A percentile compares a stretch with the other conserved stretches of the same genome.
phyloP scores from a whole-genome alignment of 2,888 invertebrate species.

The Chironomus riparius region DNA sequence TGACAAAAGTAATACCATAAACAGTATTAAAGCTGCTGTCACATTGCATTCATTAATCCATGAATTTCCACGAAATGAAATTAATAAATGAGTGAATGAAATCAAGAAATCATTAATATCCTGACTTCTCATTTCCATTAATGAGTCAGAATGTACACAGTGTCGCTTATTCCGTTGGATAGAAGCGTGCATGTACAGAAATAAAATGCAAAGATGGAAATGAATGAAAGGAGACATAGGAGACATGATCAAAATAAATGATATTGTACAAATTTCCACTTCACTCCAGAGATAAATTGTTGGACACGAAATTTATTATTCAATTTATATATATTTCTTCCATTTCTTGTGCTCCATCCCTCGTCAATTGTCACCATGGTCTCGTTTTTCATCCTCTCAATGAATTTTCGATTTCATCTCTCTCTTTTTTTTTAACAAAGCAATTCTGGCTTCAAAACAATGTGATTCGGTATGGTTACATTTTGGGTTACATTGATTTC shows the following conservation, averaged over 20 bases:
- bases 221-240: neutral
- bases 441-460: neutral
- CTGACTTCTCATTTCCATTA: neutral
- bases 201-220: neutral
- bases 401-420: slow-evolving; percentile 6
- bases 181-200: too few relatives aligned
- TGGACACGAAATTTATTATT: slow-evolving; percentile 24
- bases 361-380: neutral
- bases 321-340: slow-evolving; percentile 20
- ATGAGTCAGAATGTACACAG: neutral
- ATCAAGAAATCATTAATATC: slow-evolving; percentile 10
- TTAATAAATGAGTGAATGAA: slow-evolving; percentile 2
- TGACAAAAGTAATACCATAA: too few relatives aligned
- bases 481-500: too few relatives aligned
- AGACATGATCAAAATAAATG: slow-evolving; percentile 24
- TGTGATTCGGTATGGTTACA: too few relatives aligned
- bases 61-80: neutral
- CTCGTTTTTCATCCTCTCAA: neutral
- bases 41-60: neutral
- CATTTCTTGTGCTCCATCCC: neutral
- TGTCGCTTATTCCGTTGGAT: too few relatives aligned
- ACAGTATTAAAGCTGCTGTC: neutral
- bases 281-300: slow-evolving; percentile 17
- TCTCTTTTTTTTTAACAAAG: neutral
- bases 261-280: slow-evolving; percentile 14